Base-by-base conservation (phyloP, 2,888 invertebrate genomes). In the Synergus japonicus region DNA sequence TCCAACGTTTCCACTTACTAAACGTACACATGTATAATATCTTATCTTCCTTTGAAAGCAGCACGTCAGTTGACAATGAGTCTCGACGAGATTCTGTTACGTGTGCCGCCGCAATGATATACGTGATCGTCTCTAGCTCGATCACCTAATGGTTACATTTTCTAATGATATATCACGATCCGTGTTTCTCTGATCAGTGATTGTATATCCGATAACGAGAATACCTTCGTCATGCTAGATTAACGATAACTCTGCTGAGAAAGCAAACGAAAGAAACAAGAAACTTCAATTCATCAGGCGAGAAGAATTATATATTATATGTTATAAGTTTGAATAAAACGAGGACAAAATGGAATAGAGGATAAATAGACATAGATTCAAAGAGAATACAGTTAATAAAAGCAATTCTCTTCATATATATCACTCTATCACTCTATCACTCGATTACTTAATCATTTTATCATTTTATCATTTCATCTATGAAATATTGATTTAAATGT, bases 121-220 rank as follows among this genome's bases (percentile, higher is more conserved):
- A 58, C 18, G 58, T 58, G 58, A 58, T 58, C 18, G 18, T 18
- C 58, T 58, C 58, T 9, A 18, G 58, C 58, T 58, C 15, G 58
- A 18, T 58, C 58, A 58, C 58, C 58, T 58, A 58, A 58, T 58
- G 58, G 58, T 58, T 58, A 58, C 58, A 58, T 58, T 58, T 58
- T 58, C 58, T 58, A 58, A 58, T 58, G 18, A 58, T 58, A 58
- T 58, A 58, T 58, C 58, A 58, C 18, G 58, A 58, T 58, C n/a
- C 58, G 18, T 58, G 58, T 58, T 58, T 58, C 18, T 58, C n/a
- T 58, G 58, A 18, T 18, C 58, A 58, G 58, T 58, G 58, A 58
- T 58, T 58, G 58, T 58, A 58, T 58, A 18, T 58, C 58, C 58
- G 58, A 58, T 58, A 58, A 18, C 58, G 58, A 58, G 58, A 58